Conservation (phyloP, 2,888 invertebrate genomes). For the Acholoe squamosa region DNA sequence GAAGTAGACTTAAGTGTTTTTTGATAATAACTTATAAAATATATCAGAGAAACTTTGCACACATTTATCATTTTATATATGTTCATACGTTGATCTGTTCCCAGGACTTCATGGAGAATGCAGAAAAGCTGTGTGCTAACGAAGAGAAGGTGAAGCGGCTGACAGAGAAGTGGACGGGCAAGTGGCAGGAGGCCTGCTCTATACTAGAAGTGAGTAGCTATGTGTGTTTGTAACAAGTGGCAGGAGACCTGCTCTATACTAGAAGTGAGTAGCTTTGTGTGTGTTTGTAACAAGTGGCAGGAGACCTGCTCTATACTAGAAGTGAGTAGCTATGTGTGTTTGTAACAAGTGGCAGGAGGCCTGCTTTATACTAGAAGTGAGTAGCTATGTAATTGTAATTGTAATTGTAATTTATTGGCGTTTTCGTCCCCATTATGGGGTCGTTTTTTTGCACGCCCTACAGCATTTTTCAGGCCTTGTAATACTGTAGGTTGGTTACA, state of each 20-base stretch:
- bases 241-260: neutral
- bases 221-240: neutral
- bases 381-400: neutral
- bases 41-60: too few relatives aligned
- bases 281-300: too few relatives aligned
- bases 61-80: neutral
- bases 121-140: conserved; percentile 41
- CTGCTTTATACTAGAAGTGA: neutral
- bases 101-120: conserved; percentile 58
- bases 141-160: conserved; percentile 83
- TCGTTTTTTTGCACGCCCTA: too few relatives aligned
- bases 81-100: neutral
- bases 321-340: neutral
- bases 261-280: neutral
- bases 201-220: conserved; percentile 83
- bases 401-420: too few relatives aligned
- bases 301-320: neutral
- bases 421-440: too few relatives aligned
- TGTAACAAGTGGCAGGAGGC: neutral
- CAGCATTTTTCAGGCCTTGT: too few relatives aligned
- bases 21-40: too few relatives aligned
- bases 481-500: too few relatives aligned
- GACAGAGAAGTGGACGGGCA: conserved; percentile 96
- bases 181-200: conserved; percentile 92
- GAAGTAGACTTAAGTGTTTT: too few relatives aligned